Percentiles rank a stretch among this genome's conserved stretches.
Conservation (phyloP, 2,888 invertebrate genomes). For the Eupithecia pulchellata region DNA sequence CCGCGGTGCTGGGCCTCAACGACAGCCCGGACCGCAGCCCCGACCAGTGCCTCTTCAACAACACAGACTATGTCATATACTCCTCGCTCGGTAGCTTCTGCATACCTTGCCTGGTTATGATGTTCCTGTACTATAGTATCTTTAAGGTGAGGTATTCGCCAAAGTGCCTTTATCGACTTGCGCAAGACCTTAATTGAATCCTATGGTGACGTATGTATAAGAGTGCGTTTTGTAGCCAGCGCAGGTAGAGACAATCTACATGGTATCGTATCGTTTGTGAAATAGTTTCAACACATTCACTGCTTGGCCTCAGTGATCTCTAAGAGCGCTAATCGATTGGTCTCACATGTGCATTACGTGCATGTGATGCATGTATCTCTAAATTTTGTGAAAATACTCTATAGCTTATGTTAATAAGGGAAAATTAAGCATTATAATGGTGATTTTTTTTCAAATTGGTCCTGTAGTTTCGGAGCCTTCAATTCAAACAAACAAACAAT, state of each 20-base stretch:
- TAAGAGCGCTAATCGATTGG: too few relatives aligned
- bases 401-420: too few relatives aligned
- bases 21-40: slow-evolving; percentile 93
- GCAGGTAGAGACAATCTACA: neutral
- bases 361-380: too few relatives aligned
- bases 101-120: slow-evolving; percentile 99
- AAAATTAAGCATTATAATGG: too few relatives aligned
- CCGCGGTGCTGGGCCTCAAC: slow-evolving; percentile 97
- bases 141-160: slow-evolving; percentile 91
- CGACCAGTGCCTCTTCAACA: slow-evolving; percentile 97
- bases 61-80: slow-evolving; percentile 98
- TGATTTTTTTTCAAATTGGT: too few relatives aligned
- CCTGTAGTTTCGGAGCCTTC: too few relatives aligned
- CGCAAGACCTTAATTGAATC: neutral
- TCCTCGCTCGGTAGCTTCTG: slow-evolving; percentile 99
- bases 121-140: slow-evolving; percentile 98
- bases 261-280: too few relatives aligned
- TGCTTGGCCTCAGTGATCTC: too few relatives aligned
- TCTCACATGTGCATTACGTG: too few relatives aligned
- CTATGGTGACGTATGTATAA: neutral
- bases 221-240: neutral
- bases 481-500: too few relatives aligned
- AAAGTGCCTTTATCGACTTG: neutral
- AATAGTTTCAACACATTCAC: too few relatives aligned
- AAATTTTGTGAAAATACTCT: too few relatives aligned